These are phyloP conservation scores for Ophion ventricosus DNA, from an alignment of 2,888 invertebrate species.

Conservation along the genomic window DNA sequence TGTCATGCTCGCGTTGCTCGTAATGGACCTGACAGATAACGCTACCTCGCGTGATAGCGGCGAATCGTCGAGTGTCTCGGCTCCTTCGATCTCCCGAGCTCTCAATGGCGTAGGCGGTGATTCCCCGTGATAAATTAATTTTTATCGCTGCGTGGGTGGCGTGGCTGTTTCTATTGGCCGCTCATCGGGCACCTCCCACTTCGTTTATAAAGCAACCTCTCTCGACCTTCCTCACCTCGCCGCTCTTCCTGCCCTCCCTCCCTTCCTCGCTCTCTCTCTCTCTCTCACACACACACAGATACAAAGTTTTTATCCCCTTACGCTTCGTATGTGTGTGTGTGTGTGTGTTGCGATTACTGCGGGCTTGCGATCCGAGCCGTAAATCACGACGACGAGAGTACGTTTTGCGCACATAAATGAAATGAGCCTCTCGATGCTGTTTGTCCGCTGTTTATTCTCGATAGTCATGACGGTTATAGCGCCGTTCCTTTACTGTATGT, in stretches of 20 bases:
- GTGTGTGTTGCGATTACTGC: conserved; percentile 58
- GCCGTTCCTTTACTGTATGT: neutral
- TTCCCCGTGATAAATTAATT: conserved; percentile 79
- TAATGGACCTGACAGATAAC: conserved; percentile 72
- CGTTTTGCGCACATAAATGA: conserved; percentile 64
- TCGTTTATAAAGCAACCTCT: conserved; percentile 67
- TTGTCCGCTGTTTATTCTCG: conserved; percentile 63
- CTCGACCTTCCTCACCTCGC: conserved; percentile 51
- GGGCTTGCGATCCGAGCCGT: conserved; percentile 62
- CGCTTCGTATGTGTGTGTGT: conserved; percentile 5
- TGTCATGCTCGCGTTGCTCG: neutral
- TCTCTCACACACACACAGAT: conserved; percentile 26
- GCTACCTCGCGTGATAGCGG: conserved; percentile 74
- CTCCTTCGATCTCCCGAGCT: conserved; percentile 55
- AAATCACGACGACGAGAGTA: conserved; percentile 65
- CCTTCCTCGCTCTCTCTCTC: conserved; percentile 43
- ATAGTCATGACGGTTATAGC: conserved; percentile 59
- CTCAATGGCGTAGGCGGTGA: conserved; percentile 80
- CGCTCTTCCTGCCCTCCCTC: conserved; percentile 39
- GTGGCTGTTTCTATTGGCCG: conserved; percentile 77
- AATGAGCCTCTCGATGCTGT: conserved; percentile 66
- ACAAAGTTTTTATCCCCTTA: conserved; percentile 51
- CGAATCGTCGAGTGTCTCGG: conserved; percentile 58
- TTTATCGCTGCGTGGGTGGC: conserved; percentile 79
- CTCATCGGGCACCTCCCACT: conserved; percentile 78